A percentile compares a stretch with the other conserved stretches of the same genome.
phyloP scores from a whole-genome alignment of 1,140 invertebrate genomes.

The Eupristina koningsbergeri region DNA sequence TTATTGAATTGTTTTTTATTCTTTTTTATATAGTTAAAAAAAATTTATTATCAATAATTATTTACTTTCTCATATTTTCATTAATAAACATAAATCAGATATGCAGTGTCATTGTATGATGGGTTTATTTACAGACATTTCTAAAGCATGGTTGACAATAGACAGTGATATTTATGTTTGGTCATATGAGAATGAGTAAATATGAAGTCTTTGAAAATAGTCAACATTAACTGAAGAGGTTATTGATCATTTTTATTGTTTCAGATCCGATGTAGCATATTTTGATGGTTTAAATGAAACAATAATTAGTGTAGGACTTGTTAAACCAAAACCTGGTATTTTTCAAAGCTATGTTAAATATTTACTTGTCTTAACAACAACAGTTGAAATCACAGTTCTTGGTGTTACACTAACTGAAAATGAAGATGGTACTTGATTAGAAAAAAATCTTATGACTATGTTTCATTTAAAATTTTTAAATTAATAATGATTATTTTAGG shows the following conservation, averaged over 20 bases:
- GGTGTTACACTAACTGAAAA: slow-evolving; percentile 80
- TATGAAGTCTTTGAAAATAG: neutral
- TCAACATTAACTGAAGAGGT: neutral
- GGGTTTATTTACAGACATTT: slow-evolving; percentile 96
- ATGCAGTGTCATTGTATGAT: slow-evolving; percentile 96
- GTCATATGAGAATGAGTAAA: slow-evolving; percentile 74
- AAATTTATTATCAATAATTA: neutral
- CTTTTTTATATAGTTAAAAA: too few relatives aligned
- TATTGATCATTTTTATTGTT: slow-evolving; percentile 37
- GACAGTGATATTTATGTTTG: slow-evolving; percentile 97
- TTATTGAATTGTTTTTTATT: too few relatives aligned
- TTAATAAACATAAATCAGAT: slow-evolving; percentile 75
- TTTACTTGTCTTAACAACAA: slow-evolving; percentile 91
- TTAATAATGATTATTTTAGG: slow-evolving; percentile 60
- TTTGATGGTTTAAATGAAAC: slow-evolving; percentile 94
- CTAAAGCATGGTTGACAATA: slow-evolving; percentile 96
- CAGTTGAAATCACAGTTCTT: slow-evolving; percentile 93
- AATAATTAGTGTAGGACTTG: slow-evolving; percentile 89
- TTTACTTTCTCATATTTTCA: slow-evolving; percentile 47
- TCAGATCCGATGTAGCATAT: slow-evolving; percentile 89
- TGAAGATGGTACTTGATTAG: slow-evolving; percentile 68
- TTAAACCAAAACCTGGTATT: slow-evolving; percentile 88
- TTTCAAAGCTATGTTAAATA: slow-evolving; percentile 95
- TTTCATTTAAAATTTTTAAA: slow-evolving; percentile 17
- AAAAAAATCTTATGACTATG: slow-evolving; percentile 37